A percentile compares a stretch with the other conserved stretches of the same genome.
These are phyloP conservation scores for Pristionchus pacificus DNA, from an alignment of 1,140 invertebrate genomes.

Conservation along the genomic window DNA sequence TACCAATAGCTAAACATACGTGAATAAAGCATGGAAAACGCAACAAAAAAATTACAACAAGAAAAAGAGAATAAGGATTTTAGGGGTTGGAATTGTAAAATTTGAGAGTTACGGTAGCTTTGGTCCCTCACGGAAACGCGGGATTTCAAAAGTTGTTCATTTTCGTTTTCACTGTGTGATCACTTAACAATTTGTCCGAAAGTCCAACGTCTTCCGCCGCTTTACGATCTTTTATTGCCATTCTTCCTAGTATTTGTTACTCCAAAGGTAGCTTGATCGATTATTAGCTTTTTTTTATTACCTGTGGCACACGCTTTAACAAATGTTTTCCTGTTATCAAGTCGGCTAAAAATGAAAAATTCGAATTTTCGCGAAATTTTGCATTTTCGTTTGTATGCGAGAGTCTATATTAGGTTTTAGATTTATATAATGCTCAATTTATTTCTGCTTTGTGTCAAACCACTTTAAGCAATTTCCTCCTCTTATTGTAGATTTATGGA, in stretches of 20 bases:
- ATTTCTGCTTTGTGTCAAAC: too few species aligned
- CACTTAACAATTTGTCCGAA: neutral
- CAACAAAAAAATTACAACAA: neutral
- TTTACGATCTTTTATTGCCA: neutral
- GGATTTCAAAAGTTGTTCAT: too few species aligned
- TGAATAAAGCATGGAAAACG: neutral
- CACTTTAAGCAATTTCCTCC: neutral
- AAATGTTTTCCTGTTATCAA: neutral
- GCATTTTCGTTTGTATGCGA: neutral
- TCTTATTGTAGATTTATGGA: too few species aligned
- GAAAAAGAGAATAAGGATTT: neutral
- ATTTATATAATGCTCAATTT: too few species aligned
- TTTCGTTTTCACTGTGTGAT: neutral
- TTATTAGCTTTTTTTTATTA: neutral
- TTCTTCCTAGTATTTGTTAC: neutral
- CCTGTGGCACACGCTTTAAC: neutral
- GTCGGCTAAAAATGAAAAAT: neutral
- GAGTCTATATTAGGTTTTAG: too few species aligned
- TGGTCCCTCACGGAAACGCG: too few species aligned
- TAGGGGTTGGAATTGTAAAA: too few species aligned
- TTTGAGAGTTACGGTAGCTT: too few species aligned
- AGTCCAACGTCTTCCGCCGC: neutral
- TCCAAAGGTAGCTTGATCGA: neutral
- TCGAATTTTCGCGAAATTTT: neutral
- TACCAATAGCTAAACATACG: too few species aligned